A percentile compares a stretch with the other conserved stretches of the same genome.
Conservation (phyloP, 2,888 invertebrate species). For the Drosophila planitibia region DNA sequence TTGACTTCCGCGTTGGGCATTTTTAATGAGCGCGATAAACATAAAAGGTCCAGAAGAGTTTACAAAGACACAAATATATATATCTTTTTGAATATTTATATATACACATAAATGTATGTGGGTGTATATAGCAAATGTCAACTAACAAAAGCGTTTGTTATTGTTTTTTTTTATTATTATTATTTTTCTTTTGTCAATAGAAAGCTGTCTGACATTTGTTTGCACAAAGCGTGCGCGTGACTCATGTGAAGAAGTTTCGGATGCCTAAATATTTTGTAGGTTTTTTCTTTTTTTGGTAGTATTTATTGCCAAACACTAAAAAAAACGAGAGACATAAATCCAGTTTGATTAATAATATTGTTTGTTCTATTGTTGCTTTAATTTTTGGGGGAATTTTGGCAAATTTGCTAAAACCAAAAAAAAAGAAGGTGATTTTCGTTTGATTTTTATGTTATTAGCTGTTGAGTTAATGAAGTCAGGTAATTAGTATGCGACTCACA, state of each 20-base stretch:
- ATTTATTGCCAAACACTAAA: slow-evolving; percentile 9
- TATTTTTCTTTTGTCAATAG: slow-evolving; percentile 48
- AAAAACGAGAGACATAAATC: slow-evolving; percentile 58
- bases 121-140: slow-evolving; percentile 39
- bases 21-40: slow-evolving; percentile 59
- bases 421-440: slow-evolving; percentile 49
- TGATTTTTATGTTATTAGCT: slow-evolving; percentile 54
- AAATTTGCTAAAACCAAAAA: slow-evolving; percentile 33
- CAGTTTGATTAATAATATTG: slow-evolving; percentile 56
- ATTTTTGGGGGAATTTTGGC: slow-evolving; percentile 42
- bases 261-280: background rate
- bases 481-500: slow-evolving; percentile 68
- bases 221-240: slow-evolving; percentile 38
- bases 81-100: background rate
- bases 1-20: slow-evolving; percentile 68
- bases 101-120: background rate
- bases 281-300: slow-evolving; percentile 9
- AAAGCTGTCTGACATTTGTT: slow-evolving; percentile 54
- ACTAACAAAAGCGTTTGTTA: slow-evolving; percentile 15
- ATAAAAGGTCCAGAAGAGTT: slow-evolving; percentile 36
- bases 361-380: slow-evolving; percentile 37
- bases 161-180: slow-evolving; percentile 5
- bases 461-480: slow-evolving; percentile 30
- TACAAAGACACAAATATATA: slow-evolving; percentile 13
- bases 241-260: slow-evolving; percentile 28